Conservation (phyloP, 2,113 vertebrate genomes). For the Oryzias woworae region DNA sequence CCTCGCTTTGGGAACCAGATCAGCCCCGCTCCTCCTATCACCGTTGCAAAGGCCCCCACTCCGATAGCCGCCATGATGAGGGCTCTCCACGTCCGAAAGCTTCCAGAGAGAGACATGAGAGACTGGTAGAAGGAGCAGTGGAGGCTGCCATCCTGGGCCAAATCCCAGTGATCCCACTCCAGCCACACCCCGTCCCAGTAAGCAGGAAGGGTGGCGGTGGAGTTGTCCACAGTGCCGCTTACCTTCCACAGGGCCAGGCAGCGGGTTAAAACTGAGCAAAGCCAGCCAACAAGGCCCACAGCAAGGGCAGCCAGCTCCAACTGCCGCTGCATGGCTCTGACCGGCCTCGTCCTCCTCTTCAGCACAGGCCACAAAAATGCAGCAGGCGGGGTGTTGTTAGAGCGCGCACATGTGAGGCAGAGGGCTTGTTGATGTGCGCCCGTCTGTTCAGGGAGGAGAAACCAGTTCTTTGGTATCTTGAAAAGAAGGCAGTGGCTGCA, state of each 20-base stretch:
- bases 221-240: conserved; percentile 76
- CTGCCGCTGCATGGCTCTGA: conserved; percentile 61
- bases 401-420: conserved; percentile 17
- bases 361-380: conserved; percentile 21
- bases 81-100: conserved; percentile 83
- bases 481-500: conserved; percentile 28
- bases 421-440: conserved; percentile 16
- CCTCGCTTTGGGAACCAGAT: conserved; percentile 75
- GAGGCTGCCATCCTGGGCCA: conserved; percentile 82
- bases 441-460: conserved; percentile 30
- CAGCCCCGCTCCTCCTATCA: conserved; percentile 66
- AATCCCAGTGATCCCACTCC: conserved; percentile 86
- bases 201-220: conserved; percentile 82
- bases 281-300: conserved; percentile 66
- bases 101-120: conserved; percentile 81
- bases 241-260: conserved; percentile 89
- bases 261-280: conserved; percentile 78
- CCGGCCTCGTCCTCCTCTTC: conserved; percentile 18
- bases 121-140: conserved; percentile 90
- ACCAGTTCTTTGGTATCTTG: conserved; percentile 60
- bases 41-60: conserved; percentile 71
- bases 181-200: conserved; percentile 94
- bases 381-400: conserved; percentile 33
- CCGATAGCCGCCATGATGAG: conserved; percentile 78
- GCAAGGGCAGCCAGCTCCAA: conserved; percentile 63